These are phyloP conservation scores for Pteropus alecto DNA, from an alignment of 2,113 vertebrate genomes.

Conservation along the genomic window DNA sequence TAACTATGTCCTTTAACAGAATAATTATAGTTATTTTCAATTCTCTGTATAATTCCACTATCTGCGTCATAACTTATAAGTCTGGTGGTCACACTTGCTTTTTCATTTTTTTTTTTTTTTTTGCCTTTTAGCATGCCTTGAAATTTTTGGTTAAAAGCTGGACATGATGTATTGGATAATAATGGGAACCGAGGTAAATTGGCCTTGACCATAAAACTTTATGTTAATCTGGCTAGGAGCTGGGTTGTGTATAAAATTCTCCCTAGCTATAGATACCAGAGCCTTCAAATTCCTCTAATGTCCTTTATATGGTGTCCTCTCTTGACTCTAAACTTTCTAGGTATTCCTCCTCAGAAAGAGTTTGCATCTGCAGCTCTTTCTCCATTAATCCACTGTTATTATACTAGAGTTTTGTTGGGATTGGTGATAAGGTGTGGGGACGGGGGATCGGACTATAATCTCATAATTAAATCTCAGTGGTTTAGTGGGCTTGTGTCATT, in stretches of 20 bases:
- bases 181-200: not conserved
- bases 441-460: rapidly evolving
- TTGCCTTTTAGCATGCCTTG: not conserved
- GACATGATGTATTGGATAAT: not conserved
- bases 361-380: not conserved
- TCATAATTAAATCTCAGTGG: not conserved
- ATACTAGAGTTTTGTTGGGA: not conserved
- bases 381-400: too few relatives aligned
- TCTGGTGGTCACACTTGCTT: not conserved
- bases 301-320: not conserved
- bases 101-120: not conserved
- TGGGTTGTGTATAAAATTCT: not conserved
- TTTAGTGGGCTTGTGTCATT: not conserved
- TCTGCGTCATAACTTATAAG: not conserved
- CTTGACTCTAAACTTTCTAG: not conserved
- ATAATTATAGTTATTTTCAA: not conserved
- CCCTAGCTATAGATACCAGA: not conserved
- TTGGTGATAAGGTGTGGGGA: not conserved
- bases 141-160: not conserved
- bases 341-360: not conserved
- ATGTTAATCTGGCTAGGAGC: not conserved
- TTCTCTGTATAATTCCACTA: not conserved
- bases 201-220: not conserved
- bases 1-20: not conserved
- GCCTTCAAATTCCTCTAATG: not conserved